These are phyloP conservation scores for Crocallis elinguaria DNA, from an alignment of 2,888 invertebrate species.

Conservation along the genomic window DNA sequence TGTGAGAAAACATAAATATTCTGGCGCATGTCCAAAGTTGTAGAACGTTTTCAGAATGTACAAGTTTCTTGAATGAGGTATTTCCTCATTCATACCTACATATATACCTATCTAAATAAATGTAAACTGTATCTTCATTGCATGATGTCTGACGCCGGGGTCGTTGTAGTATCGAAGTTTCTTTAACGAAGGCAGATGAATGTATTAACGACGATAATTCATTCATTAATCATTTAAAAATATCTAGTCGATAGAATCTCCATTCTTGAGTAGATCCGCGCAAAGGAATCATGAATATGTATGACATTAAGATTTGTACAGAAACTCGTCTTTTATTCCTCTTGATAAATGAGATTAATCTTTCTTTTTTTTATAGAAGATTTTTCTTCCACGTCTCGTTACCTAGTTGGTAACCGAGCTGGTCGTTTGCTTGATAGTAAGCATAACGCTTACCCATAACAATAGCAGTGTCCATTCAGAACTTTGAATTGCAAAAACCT, in stretches of 20 bases:
- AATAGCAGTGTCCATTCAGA: too few relatives aligned
- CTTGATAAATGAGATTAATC: too few relatives aligned
- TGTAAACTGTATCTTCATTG: constrained; percentile 14
- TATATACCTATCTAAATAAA: too few relatives aligned
- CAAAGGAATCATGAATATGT: constrained; percentile 3
- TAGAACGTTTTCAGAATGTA: constrained; percentile 17
- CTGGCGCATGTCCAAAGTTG: constrained; percentile 26
- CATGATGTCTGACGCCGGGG: background rate
- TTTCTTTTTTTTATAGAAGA: too few relatives aligned
- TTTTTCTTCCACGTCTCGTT: too few relatives aligned
- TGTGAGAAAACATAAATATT: constrained; percentile 15
- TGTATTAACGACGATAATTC: background rate
- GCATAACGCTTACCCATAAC: too few relatives aligned
- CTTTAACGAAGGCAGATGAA: background rate
- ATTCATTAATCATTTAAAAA: constrained; percentile 13
- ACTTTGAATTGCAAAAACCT: too few relatives aligned
- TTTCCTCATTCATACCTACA: constrained; percentile 28
- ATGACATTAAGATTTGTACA: background rate
- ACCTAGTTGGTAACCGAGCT: too few relatives aligned
- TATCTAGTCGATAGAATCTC: background rate
- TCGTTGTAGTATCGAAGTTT: constrained; percentile 9
- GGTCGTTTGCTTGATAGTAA: too few relatives aligned
- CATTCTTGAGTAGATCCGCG: background rate
- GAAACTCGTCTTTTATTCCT: background rate
- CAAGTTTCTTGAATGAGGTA: constrained; percentile 26